Percentiles rank a stretch among this genome's conserved stretches.
These are phyloP conservation scores for Ateles fusciceps DNA, from an alignment of 2,797 vertebrate species.

Conservation along the genomic window DNA sequence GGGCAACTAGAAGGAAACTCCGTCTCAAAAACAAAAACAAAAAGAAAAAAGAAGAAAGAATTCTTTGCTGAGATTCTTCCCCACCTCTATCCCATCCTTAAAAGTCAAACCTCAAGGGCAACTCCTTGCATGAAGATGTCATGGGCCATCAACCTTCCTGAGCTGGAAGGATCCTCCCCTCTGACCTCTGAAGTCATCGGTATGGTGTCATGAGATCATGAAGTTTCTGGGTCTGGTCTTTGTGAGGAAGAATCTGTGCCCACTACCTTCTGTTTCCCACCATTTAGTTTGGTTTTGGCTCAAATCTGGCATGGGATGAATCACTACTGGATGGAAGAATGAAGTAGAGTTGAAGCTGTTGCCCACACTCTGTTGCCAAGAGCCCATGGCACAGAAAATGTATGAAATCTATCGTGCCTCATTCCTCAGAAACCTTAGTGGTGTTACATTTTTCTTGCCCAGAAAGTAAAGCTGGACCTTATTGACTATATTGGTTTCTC, in stretches of 20 bases:
- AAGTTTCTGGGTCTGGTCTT: not conserved
- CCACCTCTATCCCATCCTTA: not conserved
- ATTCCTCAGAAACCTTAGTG: not conserved
- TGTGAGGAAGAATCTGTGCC: not conserved
- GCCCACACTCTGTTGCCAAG: not conserved
- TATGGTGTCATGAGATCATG: not conserved
- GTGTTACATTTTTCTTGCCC: not conserved
- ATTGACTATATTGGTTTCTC: not conserved
- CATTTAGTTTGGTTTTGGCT: not conserved
- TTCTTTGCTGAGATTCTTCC: not conserved
- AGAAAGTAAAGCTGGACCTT: not conserved
- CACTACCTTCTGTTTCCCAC: not conserved
- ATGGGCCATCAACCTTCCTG: not conserved
- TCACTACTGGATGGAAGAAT: not conserved
- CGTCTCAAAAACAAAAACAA: not conserved
- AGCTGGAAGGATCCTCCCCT: not conserved
- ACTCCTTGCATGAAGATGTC: not conserved
- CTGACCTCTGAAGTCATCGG: not conserved
- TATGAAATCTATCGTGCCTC: not conserved
- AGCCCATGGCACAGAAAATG: too few relatives aligned
- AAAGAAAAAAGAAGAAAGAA: not conserved
- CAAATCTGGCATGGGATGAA: not conserved
- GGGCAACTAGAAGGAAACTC: too few relatives aligned
- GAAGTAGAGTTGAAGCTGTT: not conserved
- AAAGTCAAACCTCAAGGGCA: not conserved